Evolutionary conservation across 2,797 vertebrate species (phyloP).

Genomic region (Coccyzus lansbergi): DNA sequence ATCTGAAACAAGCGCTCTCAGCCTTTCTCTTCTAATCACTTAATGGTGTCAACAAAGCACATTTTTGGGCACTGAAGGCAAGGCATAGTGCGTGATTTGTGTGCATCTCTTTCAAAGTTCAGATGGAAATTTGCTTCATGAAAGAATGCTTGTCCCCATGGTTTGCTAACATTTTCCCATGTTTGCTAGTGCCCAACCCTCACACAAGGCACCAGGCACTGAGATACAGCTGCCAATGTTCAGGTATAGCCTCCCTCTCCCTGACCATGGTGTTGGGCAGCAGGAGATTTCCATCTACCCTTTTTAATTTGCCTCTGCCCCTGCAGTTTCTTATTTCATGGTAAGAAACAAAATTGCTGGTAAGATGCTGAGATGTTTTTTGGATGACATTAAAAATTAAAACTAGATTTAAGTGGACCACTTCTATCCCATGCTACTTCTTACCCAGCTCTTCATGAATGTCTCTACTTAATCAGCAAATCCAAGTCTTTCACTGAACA

Average conservation of each 20-base stretch:
- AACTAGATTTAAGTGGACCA: neutral
- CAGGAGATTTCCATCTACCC: neutral
- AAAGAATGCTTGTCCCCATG: neutral
- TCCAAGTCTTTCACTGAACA: neutral
- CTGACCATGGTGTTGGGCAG: rapidly evolving
- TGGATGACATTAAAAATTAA: neutral
- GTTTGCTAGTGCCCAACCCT: rapidly evolving
- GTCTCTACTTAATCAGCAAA: neutral
- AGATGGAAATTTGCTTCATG: neutral
- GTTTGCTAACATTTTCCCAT: neutral
- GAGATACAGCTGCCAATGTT: neutral
- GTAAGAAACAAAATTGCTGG: neutral
- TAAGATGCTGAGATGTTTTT: neutral
- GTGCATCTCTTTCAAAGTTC: neutral
- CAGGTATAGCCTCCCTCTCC: neutral
- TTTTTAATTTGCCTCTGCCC: neutral
- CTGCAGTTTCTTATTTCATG: neutral
- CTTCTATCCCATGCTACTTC: neutral
- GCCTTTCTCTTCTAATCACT: neutral
- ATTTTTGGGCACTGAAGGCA: neutral
- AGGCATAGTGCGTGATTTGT: neutral
- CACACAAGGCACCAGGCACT: neutral
- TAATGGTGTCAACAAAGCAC: neutral
- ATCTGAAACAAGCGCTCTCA: neutral
- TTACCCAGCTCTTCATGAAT: neutral